phyloP scores from a whole-genome alignment of 2,888 invertebrate species.

The Griposia aprilina region DNA sequence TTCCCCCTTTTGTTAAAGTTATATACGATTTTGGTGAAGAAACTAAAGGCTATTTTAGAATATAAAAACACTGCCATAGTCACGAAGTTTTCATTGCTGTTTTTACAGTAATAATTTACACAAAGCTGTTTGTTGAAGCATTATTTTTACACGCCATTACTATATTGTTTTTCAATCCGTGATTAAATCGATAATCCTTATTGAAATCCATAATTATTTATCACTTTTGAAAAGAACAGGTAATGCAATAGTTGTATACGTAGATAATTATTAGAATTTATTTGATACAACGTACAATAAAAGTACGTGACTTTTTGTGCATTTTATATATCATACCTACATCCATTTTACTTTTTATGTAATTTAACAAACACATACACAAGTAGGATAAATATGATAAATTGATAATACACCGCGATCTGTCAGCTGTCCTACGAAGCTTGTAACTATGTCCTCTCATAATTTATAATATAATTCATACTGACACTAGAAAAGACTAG shows the following conservation, averaged over 20 bases:
- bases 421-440: neutral
- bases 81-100: slow-evolving; percentile 30
- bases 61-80: slow-evolving; percentile 63
- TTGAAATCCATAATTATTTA: neutral
- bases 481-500: neutral
- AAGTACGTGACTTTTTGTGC: neutral
- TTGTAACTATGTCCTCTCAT: too few relatives aligned
- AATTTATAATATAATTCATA: neutral
- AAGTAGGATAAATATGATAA: neutral
- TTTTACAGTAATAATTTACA: slow-evolving; percentile 43
- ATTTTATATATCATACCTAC: neutral
- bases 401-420: too few relatives aligned
- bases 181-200: slow-evolving; percentile 12
- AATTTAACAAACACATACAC: neutral
- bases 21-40: slow-evolving; percentile 19
- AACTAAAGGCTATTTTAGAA: slow-evolving; percentile 34
- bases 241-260: neutral
- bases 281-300: neutral
- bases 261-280: neutral
- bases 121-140: slow-evolving; percentile 56
- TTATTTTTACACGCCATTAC: slow-evolving; percentile 33
- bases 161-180: slow-evolving; percentile 31
- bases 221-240: neutral
- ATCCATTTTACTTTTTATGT: neutral
- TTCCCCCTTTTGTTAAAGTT: slow-evolving; percentile 17